phyloP scores from a whole-genome alignment of 2,797 vertebrate species.

The Meda fulgida region DNA sequence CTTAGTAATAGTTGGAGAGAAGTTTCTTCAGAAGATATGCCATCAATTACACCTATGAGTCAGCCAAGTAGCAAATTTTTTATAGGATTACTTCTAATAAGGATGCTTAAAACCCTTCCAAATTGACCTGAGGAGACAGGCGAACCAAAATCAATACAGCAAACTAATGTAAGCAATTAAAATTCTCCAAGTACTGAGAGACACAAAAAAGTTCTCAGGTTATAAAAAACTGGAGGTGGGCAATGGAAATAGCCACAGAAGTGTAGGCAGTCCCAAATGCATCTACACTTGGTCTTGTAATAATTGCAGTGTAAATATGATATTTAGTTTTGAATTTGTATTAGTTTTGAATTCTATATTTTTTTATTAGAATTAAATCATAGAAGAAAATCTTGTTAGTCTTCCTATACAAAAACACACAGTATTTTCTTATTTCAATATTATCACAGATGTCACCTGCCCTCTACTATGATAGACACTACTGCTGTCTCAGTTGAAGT shows the following conservation, averaged over 20 bases:
- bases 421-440: too few species aligned
- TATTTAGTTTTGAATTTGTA: background rate
- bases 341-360: too few species aligned
- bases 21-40: constrained; percentile 13
- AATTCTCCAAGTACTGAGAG: constrained; percentile 5
- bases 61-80: constrained; percentile 14
- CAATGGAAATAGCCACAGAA: background rate
- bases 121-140: constrained; percentile 38
- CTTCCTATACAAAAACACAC: too few species aligned
- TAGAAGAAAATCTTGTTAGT: background rate
- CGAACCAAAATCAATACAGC: constrained; percentile 46
- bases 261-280: background rate
- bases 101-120: constrained; percentile 28
- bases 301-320: background rate
- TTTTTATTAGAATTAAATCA: too few species aligned
- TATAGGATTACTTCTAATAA: constrained; percentile 47
- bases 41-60: constrained; percentile 26
- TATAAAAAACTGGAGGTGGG: background rate
- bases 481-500: too few species aligned
- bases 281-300: background rate
- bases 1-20: constrained; percentile 11
- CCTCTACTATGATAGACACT: too few species aligned
- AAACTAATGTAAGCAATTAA: constrained; percentile 48
- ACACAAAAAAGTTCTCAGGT: background rate
- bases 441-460: too few species aligned